Percentiles rank a stretch among this genome's conserved stretches.
phyloP scores from a whole-genome alignment of 2,888 invertebrate species.

The Lasioglossum calceatum region DNA sequence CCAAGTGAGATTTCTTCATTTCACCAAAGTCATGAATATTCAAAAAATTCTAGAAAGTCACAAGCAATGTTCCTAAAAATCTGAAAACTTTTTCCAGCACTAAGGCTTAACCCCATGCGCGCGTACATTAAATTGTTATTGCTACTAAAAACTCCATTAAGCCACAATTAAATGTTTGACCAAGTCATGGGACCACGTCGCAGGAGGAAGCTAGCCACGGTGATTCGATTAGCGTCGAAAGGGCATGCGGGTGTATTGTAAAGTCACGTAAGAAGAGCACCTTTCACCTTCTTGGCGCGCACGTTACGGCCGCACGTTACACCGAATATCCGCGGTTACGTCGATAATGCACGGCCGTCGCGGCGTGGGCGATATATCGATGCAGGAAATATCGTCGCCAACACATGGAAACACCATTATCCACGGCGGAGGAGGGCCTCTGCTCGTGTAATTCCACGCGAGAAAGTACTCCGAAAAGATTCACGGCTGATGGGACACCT shows the following conservation, averaged over 20 bases:
- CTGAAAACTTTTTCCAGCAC: neutral
- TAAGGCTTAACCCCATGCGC: neutral
- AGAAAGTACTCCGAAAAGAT: conserved; percentile 48
- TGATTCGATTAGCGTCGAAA: conserved; percentile 69
- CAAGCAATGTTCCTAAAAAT: neutral
- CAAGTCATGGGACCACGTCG: neutral
- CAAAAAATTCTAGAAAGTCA: neutral
- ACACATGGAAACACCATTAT: conserved; percentile 2
- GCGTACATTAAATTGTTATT: neutral
- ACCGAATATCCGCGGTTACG: conserved; percentile 50
- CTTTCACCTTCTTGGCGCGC: conserved; percentile 78
- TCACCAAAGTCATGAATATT: neutral
- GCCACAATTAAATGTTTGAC: neutral
- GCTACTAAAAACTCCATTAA: neutral
- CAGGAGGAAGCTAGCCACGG: conserved; percentile 4
- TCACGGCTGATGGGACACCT: conserved; percentile 23
- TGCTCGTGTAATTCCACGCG: conserved; percentile 28
- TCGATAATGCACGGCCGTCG: conserved; percentile 36
- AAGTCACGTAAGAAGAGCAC: conserved; percentile 82
- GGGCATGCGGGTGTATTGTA: conserved; percentile 77
- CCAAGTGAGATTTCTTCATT: neutral
- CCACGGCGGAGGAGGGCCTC: neutral
- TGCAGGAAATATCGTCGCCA: conserved; percentile 32
- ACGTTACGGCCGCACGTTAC: conserved; percentile 45
- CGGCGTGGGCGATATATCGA: conserved; percentile 47